Conservation (phyloP, 2,113 vertebrate genomes). For the Paralichthys olivaceus region DNA sequence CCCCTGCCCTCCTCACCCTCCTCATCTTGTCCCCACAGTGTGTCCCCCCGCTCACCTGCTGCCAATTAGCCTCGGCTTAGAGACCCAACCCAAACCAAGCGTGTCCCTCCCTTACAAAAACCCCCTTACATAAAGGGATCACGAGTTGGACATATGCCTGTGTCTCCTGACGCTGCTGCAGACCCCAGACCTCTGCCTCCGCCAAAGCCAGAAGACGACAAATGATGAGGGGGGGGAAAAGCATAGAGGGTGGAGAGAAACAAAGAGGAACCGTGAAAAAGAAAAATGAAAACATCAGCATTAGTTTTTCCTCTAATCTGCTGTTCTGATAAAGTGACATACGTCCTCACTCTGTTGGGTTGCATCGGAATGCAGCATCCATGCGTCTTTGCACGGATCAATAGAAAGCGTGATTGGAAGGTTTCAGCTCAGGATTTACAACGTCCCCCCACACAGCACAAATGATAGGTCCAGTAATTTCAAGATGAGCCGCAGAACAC, state of each 20-base stretch:
- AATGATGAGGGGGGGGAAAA: conserved; percentile 17
- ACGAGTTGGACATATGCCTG: conserved; percentile 49
- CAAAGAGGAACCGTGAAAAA: not conserved
- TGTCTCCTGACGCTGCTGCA: conserved; percentile 26
- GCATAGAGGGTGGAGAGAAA: not conserved
- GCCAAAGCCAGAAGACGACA: conserved; percentile 12
- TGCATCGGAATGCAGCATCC: conserved; percentile 1
- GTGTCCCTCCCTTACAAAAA: conserved; percentile 35
- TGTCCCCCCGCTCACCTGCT: conserved; percentile 7
- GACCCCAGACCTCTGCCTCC: conserved; percentile 26
- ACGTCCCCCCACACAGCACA: not conserved
- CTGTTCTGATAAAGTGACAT: not conserved
- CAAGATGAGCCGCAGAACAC: conserved; percentile 20
- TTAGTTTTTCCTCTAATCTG: not conserved
- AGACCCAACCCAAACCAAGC: conserved; percentile 17
- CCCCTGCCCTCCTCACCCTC: conserved; percentile 21
- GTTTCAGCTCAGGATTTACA: conserved; percentile 29
- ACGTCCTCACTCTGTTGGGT: not conserved
- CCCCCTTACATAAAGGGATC: conserved; percentile 64
- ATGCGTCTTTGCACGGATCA: conserved; percentile 25
- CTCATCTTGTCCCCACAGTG: conserved; percentile 7
- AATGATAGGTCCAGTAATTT: conserved; percentile 19
- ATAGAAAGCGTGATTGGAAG: conserved; percentile 23
- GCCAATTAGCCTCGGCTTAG: conserved; percentile 61
- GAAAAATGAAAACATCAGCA: not conserved